Evolutionary conservation across 2,113 vertebrate genomes (phyloP).

Genomic region (Sturnira hondurensis): DNA sequence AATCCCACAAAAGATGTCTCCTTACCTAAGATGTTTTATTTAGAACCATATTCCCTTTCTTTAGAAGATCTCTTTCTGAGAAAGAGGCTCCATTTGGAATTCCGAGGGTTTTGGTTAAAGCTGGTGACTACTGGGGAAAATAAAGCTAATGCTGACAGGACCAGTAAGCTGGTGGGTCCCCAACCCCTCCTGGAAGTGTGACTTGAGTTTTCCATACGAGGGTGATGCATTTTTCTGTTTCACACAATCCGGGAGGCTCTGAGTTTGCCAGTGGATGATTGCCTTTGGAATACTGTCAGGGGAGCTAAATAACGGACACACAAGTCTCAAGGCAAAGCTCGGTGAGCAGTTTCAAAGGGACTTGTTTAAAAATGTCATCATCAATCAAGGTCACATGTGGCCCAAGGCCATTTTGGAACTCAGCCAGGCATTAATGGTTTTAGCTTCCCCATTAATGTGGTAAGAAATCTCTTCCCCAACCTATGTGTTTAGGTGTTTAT

Average conservation of each 20-base stretch:
- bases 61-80: not conserved
- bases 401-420: not conserved
- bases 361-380: not conserved
- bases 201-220: constrained; percentile 18
- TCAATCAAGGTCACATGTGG: not conserved
- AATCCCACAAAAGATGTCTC: not conserved
- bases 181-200: not conserved
- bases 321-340: not conserved
- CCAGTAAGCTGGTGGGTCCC: not conserved
- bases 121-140: not conserved
- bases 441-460: not conserved
- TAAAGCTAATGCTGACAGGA: not conserved
- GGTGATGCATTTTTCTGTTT: constrained; percentile 32
- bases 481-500: not conserved
- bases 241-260: not conserved
- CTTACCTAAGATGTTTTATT: not conserved
- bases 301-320: not conserved
- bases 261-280: not conserved
- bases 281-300: constrained; percentile 25
- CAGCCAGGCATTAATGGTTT: constrained; percentile 16
- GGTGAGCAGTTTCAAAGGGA: not conserved
- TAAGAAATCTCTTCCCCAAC: constrained; percentile 19
- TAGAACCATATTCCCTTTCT: not conserved
- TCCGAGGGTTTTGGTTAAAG: not conserved
- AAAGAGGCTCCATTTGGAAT: not conserved